phyloP scores from a whole-genome alignment of 2,888 invertebrate species.

The Epirrhoe alternata region DNA sequence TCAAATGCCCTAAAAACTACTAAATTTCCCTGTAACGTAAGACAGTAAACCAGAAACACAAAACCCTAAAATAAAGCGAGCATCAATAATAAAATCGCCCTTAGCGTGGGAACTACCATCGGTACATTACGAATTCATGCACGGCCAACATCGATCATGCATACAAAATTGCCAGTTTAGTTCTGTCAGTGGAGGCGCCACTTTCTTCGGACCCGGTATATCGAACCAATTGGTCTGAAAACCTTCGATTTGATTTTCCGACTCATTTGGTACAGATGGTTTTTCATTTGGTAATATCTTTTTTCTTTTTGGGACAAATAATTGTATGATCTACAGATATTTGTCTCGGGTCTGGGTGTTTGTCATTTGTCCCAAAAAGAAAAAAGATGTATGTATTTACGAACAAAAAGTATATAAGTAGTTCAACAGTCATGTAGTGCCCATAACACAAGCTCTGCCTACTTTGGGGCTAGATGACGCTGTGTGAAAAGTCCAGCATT shows the following conservation, averaged over 20 bases:
- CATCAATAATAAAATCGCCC: constrained; percentile 38
- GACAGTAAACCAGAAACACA: constrained; percentile 5
- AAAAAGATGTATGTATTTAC: too few relatives aligned
- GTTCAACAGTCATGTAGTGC: too few relatives aligned
- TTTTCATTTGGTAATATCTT: not conserved
- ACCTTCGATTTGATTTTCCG: not conserved
- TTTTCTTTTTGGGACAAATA: not conserved
- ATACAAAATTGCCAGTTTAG: constrained; percentile 41
- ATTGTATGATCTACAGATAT: too few relatives aligned
- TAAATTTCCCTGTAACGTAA: not conserved
- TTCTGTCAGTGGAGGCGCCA: constrained; percentile 17
- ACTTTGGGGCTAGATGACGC: too few relatives aligned
- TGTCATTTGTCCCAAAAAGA: too few relatives aligned
- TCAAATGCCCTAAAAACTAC: not conserved
- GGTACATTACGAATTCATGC: constrained; percentile 55
- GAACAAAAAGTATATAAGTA: too few relatives aligned
- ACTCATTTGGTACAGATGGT: not conserved
- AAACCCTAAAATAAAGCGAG: constrained; percentile 17
- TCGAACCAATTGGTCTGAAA: not conserved
- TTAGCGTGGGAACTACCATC: constrained; percentile 46
- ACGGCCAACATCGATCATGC: constrained; percentile 61
- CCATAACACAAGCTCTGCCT: too few relatives aligned
- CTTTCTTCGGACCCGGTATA: constrained; percentile 7
- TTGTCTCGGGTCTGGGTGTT: too few relatives aligned
- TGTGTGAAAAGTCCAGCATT: too few relatives aligned